Conservation (phyloP, 2,113 vertebrate species). For the Calypte anna region DNA sequence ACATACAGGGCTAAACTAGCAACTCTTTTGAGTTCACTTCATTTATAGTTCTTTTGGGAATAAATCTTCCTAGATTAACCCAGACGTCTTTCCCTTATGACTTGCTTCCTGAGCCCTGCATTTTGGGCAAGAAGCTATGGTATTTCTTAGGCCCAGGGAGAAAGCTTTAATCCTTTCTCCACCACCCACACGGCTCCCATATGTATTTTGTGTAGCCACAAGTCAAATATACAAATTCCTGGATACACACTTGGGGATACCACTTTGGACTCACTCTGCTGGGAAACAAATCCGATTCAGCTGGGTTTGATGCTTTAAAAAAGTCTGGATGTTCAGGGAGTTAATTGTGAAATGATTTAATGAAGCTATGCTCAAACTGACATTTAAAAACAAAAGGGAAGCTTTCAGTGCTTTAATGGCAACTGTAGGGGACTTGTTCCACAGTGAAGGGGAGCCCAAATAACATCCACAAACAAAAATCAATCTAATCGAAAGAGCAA, state of each 20-base stretch:
- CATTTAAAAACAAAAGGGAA: slow-evolving; percentile 74
- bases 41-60: neutral
- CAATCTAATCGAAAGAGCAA: slow-evolving; percentile 72
- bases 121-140: slow-evolving; percentile 36
- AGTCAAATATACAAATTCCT: slow-evolving; percentile 67
- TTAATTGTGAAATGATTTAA: slow-evolving; percentile 73
- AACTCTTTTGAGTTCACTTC: neutral
- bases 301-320: slow-evolving; percentile 57
- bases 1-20: neutral
- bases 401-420: slow-evolving; percentile 72
- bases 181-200: slow-evolving; percentile 66
- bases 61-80: slow-evolving; percentile 17
- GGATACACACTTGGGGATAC: slow-evolving; percentile 57
- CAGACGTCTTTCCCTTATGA: neutral
- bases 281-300: slow-evolving; percentile 65
- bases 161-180: slow-evolving; percentile 55
- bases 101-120: neutral
- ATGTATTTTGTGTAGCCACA: slow-evolving; percentile 66
- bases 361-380: slow-evolving; percentile 70
- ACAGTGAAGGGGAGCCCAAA: slow-evolving; percentile 66
- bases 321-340: slow-evolving; percentile 64
- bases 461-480: slow-evolving; percentile 74
- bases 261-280: slow-evolving; percentile 67
- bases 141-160: slow-evolving; percentile 20
- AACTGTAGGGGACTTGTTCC: slow-evolving; percentile 72